These are phyloP conservation scores for Microcebus lehilahytsara DNA, from an alignment of 2,113 vertebrate species.

Conservation along the genomic window DNA sequence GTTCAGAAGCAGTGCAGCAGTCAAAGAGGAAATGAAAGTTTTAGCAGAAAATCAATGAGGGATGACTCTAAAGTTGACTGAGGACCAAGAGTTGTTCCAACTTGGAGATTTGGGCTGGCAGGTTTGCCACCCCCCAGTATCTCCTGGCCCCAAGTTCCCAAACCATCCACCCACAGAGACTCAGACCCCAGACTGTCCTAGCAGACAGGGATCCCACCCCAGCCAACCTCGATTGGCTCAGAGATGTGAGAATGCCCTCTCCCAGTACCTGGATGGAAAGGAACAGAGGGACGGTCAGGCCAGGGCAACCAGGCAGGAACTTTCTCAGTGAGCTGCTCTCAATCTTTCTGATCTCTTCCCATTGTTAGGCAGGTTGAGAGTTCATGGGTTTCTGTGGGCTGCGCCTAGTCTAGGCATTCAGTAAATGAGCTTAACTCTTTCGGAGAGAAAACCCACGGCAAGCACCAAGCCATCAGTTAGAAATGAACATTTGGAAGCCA, in stretches of 20 bases:
- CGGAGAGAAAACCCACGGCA: not conserved
- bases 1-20: not conserved
- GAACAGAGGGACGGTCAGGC: not conserved
- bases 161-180: not conserved
- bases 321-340: not conserved
- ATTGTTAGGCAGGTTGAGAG: not conserved
- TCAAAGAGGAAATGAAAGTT: not conserved
- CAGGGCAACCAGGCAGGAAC: not conserved
- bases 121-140: not conserved
- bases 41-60: not conserved
- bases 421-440: not conserved
- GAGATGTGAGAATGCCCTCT: not conserved
- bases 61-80: not conserved
- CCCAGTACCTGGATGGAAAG: not conserved
- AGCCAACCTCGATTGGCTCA: not conserved
- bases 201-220: not conserved
- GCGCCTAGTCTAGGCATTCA: not conserved
- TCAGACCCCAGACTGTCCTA: not conserved
- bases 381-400: not conserved
- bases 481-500: not conserved
- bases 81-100: not conserved
- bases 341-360: not conserved
- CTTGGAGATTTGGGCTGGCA: not conserved
- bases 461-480: not conserved
- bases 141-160: not conserved